Evolutionary conservation across 1,140 invertebrate species (phyloP).

Genomic region (Hestina assimilis): DNA sequence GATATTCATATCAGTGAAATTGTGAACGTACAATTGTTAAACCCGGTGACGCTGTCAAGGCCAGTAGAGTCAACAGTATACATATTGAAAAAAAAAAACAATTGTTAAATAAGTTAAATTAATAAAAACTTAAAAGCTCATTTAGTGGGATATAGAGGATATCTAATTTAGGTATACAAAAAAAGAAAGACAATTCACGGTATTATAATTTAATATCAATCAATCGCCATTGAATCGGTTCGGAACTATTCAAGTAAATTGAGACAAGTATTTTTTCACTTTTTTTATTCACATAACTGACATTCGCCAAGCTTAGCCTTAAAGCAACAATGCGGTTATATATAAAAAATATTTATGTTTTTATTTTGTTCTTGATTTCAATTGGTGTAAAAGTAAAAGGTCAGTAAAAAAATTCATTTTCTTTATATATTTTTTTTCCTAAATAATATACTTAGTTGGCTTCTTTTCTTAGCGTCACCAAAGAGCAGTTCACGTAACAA

Average conservation of each 20-base stretch:
- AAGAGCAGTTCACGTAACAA: not conserved
- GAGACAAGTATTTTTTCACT: too few relatives aligned
- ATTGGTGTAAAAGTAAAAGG: constrained; percentile 25
- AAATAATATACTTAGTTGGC: constrained; percentile 1
- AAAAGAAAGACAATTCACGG: constrained; percentile 9
- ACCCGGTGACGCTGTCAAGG: too few relatives aligned
- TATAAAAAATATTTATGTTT: constrained; percentile 23
- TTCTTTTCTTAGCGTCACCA: not conserved
- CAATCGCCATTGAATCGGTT: constrained; percentile 59
- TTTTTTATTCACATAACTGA: constrained; percentile 45
- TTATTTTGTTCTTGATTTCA: constrained; percentile 18
- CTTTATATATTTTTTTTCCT: not conserved
- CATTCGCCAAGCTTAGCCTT: constrained; percentile 40
- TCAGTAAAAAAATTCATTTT: constrained; percentile 19
- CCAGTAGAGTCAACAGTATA: too few relatives aligned
- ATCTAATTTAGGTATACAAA: constrained; percentile 1
- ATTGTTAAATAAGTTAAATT: not conserved
- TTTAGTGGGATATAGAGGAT: not conserved
- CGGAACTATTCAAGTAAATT: constrained; percentile 46
- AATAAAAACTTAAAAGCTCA: too few relatives aligned
- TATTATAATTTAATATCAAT: constrained; percentile 43
- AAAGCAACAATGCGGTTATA: constrained; percentile 33
- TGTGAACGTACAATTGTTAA: not conserved
- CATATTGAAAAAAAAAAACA: too few relatives aligned
- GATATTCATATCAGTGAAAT: too few relatives aligned